These are phyloP conservation scores for Esox niger DNA, from an alignment of 2,113 vertebrate genomes.

Conservation along the genomic window DNA sequence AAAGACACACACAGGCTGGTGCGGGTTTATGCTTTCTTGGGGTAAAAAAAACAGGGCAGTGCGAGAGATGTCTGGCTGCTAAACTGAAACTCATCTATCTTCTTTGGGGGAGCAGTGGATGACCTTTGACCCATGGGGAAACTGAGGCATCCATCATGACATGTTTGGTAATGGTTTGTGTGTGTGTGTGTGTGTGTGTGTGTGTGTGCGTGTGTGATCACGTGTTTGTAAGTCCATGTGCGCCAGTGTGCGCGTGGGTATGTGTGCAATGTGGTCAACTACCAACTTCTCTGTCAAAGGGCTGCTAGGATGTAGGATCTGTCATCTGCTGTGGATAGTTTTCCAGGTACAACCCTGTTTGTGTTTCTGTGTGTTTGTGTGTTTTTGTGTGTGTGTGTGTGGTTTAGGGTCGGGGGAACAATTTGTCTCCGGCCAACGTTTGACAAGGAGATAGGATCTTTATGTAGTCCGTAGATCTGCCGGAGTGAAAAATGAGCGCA, in stretches of 20 bases:
- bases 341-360: constrained; percentile 9
- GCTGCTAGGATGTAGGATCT: too few relatives aligned
- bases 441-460: constrained; percentile 12
- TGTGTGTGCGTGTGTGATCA: constrained; percentile 3
- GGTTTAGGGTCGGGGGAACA: background rate
- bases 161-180: constrained; percentile 60
- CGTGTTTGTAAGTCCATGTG: background rate
- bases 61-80: constrained; percentile 63
- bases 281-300: constrained; percentile 11
- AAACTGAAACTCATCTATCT: constrained; percentile 76
- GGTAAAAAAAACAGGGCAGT: constrained; percentile 69
- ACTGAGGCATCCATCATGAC: constrained; percentile 74
- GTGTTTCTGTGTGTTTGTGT: background rate
- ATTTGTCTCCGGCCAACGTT: constrained; percentile 9
- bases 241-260: background rate
- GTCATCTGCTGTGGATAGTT: constrained; percentile 15
- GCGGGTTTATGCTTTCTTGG: constrained; percentile 52
- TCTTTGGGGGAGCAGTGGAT: constrained; percentile 63
- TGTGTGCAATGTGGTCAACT: constrained; percentile 6
- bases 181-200: constrained; percentile 6
- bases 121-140: constrained; percentile 72
- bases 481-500: constrained; percentile 23
- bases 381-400: background rate
- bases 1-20: too few relatives aligned
- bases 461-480: constrained; percentile 3